Evolutionary conservation across 2,888 invertebrate genomes (phyloP).

Genomic region (Cantharis lateralis): DNA sequence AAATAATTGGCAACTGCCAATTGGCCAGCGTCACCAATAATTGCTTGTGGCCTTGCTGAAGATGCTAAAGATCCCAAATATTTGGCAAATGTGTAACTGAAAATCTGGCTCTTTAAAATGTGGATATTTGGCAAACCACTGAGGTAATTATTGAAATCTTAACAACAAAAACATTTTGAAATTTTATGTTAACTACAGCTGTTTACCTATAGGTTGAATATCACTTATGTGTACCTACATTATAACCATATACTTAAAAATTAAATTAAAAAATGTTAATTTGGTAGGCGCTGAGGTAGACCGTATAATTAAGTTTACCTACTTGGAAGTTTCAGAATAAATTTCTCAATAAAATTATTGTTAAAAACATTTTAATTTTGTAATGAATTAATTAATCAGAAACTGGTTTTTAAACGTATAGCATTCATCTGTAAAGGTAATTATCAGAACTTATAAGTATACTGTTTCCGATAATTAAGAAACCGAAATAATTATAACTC

Average conservation of each 20-base stretch:
- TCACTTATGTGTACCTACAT: neutral
- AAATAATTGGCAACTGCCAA: too few species aligned
- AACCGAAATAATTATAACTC: neutral
- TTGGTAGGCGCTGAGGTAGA: neutral
- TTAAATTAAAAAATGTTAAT: neutral
- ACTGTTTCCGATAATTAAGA: neutral
- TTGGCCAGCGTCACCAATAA: too few species aligned
- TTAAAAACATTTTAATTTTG: neutral
- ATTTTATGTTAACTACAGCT: neutral
- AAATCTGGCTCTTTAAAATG: too few species aligned
- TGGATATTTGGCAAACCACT: too few species aligned
- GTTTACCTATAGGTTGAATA: neutral
- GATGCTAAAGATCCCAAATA: too few species aligned
- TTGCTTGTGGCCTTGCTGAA: too few species aligned
- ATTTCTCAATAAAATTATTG: neutral
- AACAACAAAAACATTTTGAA: too few species aligned
- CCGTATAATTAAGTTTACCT: neutral
- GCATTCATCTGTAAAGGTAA: neutral
- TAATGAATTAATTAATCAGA: neutral
- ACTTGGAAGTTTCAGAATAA: neutral
- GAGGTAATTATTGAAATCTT: too few species aligned
- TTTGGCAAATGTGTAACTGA: too few species aligned
- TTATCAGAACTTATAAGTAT: neutral
- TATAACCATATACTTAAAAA: neutral
- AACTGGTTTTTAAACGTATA: neutral